Evolutionary conservation across 2,113 vertebrate genomes (phyloP).

Genomic region (Scolopax mira): DNA sequence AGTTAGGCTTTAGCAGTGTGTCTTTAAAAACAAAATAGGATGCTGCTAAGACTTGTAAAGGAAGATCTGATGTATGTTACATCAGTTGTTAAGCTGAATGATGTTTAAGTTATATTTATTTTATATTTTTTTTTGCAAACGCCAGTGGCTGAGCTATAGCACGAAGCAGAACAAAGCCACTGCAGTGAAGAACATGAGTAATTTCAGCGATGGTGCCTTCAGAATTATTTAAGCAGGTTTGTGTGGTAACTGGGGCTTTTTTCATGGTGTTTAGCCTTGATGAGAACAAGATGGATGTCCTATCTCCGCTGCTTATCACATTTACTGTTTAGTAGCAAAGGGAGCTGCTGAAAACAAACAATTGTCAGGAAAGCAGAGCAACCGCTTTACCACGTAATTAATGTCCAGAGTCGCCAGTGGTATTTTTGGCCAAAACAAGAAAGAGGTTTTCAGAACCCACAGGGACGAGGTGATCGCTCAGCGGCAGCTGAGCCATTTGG

Average conservation of each 20-base stretch:
- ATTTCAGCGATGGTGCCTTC: background rate
- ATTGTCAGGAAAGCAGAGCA: background rate
- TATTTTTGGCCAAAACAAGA: background rate
- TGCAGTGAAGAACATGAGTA: background rate
- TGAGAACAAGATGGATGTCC: background rate
- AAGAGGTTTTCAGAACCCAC: background rate
- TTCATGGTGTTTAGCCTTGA: background rate
- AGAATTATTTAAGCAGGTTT: constrained; percentile 18
- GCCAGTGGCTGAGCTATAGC: background rate
- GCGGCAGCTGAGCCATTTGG: too few relatives aligned
- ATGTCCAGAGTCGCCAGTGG: background rate
- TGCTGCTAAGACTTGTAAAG: background rate
- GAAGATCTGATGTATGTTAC: background rate
- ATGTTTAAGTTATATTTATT: background rate
- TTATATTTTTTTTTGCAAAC: background rate
- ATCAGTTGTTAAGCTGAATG: background rate
- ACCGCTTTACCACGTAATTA: background rate
- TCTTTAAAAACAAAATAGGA: background rate
- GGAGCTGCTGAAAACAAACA: background rate
- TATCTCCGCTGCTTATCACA: background rate
- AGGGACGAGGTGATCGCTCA: background rate
- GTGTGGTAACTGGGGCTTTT: background rate
- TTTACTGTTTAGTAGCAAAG: background rate
- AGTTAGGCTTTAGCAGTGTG: background rate
- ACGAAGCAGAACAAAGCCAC: background rate